These are phyloP conservation scores for Halesus radiatus DNA, from an alignment of 1,140 invertebrate species.

Conservation along the genomic window DNA sequence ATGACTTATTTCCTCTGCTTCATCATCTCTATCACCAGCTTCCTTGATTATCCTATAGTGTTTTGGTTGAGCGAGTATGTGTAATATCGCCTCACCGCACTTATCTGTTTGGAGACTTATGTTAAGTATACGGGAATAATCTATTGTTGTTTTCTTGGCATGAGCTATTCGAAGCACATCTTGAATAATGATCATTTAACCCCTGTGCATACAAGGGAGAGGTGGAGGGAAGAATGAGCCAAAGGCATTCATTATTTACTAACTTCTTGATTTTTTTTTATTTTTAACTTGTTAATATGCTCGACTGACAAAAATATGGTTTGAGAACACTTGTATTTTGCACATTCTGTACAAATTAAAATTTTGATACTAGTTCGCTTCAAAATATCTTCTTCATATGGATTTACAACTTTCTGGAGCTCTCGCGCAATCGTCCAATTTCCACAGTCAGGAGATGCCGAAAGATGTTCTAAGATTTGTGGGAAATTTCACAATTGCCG, in stretches of 20 bases:
- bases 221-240: constrained; percentile 62
- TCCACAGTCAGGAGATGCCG: neutral
- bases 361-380: constrained; percentile 12
- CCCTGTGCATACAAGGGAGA: constrained; percentile 34
- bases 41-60: too few relatives aligned
- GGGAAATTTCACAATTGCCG: neutral
- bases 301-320: constrained; percentile 7
- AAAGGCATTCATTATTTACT: constrained; percentile 67
- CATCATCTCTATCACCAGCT: neutral
- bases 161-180: constrained; percentile 15
- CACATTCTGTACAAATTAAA: constrained; percentile 22
- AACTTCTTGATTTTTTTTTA: constrained; percentile 54
- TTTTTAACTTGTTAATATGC: constrained; percentile 33
- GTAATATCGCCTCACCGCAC: neutral
- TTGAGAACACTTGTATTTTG: constrained; percentile 32
- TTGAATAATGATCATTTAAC: constrained; percentile 31
- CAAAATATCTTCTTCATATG: neutral
- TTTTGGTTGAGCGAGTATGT: too few relatives aligned
- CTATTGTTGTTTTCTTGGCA: neutral
- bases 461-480: neutral
- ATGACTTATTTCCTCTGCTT: neutral
- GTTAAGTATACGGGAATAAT: neutral
- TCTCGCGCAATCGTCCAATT: neutral
- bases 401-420: neutral
- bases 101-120: neutral